A percentile compares a stretch with the other conserved stretches of the same genome.
phyloP scores from a whole-genome alignment of 2,888 invertebrate species.

The Caenorhabditis sinica region DNA sequence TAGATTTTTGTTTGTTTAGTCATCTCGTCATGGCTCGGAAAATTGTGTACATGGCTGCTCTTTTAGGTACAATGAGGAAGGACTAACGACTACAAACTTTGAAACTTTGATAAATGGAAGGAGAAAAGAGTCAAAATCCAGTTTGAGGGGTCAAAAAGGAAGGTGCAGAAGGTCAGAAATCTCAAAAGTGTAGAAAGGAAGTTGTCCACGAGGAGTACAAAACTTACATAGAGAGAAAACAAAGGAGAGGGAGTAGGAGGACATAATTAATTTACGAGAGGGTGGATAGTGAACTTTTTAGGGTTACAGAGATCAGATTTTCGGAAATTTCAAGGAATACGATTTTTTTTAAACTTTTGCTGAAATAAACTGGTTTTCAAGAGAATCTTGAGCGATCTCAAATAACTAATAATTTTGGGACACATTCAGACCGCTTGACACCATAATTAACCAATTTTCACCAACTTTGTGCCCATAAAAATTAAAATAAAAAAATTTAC shows the following conservation, averaged over 20 bases:
- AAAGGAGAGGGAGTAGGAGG: not conserved
- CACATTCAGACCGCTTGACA: too few relatives aligned
- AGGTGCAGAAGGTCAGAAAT: not conserved
- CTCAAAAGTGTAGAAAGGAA: too few relatives aligned
- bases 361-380: too few relatives aligned
- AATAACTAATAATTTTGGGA: too few relatives aligned
- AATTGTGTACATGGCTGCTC: not conserved
- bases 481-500: too few relatives aligned
- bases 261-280: not conserved
- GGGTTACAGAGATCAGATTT: not conserved
- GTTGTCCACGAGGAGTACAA: conserved; percentile 9
- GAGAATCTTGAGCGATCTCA: too few relatives aligned
- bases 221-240: not conserved
- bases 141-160: not conserved
- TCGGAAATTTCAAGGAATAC: not conserved
- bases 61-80: not conserved
- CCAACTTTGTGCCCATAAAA: too few relatives aligned
- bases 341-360: too few relatives aligned
- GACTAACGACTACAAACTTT: not conserved
- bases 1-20: conserved; percentile 18
- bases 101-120: not conserved
- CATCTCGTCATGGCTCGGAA: not conserved
- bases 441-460: too few relatives aligned
- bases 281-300: not conserved
- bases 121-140: not conserved